Percentiles rank a stretch among this genome's conserved stretches.
Conservation (phyloP, 2,797 vertebrate genomes). For the Mergus octosetaceus region DNA sequence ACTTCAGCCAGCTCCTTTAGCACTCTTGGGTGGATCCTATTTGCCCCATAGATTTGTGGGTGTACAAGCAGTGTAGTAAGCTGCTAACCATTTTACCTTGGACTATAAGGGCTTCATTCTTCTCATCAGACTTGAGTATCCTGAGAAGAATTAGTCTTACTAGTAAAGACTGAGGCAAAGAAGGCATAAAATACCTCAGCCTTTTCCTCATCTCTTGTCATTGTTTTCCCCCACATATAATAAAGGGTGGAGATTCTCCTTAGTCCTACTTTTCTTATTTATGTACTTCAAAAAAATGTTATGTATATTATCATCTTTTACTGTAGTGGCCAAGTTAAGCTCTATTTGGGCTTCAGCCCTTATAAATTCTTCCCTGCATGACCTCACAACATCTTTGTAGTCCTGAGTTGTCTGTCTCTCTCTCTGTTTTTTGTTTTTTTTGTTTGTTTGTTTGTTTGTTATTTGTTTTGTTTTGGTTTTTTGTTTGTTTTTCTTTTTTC, state of each 20-base stretch:
- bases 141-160: not conserved
- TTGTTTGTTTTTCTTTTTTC: not conserved
- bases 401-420: not conserved
- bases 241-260: no score
- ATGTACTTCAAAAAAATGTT: not conserved
- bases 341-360: not conserved
- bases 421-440: not conserved
- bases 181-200: no score
- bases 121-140: not conserved
- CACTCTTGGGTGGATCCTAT: not conserved
- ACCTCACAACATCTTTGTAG: not conserved
- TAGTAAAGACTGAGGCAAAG: not conserved
- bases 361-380: not conserved
- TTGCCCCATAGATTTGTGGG: not conserved
- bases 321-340: not conserved
- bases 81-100: not conserved
- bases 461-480: no score
- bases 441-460: no score
- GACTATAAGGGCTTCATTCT: not conserved
- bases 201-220: no score
- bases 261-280: not conserved
- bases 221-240: no score
- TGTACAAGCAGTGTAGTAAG: not conserved
- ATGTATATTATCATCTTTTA: not conserved
- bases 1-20: not conserved